Percentiles rank a stretch among this genome's conserved stretches.
phyloP scores from a whole-genome alignment of 2,888 invertebrate species.

The Amaurobius ferox region DNA sequence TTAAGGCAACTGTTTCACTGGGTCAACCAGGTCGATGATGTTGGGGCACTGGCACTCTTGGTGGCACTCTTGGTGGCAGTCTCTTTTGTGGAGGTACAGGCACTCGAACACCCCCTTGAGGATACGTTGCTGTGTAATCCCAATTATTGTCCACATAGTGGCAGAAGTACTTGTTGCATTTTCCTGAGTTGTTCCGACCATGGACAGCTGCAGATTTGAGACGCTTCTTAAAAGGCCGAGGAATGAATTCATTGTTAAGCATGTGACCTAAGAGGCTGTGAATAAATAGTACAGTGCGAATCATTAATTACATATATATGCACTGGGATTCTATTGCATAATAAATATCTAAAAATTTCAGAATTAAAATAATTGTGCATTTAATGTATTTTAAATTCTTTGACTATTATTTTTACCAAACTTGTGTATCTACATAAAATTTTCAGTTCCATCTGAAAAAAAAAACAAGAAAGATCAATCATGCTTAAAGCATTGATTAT shows the following conservation, averaged over 20 bases:
- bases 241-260: constrained; percentile 73
- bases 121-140: constrained; percentile 53
- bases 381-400: no score
- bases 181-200: constrained; percentile 63
- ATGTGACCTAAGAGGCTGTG: constrained; percentile 73
- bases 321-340: no score
- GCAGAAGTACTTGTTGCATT: constrained; percentile 66
- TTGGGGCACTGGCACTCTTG: not conserved
- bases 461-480: no score
- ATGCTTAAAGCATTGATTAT: no score
- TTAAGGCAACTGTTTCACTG: no score
- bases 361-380: no score
- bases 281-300: no score
- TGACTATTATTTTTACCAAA: no score
- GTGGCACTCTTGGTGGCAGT: not conserved
- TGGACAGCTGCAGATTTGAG: constrained; percentile 72
- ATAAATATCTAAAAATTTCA: no score
- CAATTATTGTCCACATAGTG: constrained; percentile 68
- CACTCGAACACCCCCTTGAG: not conserved
- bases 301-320: no score
- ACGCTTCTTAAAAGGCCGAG: constrained; percentile 71
- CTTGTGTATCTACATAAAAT: no score
- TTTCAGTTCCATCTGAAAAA: no score
- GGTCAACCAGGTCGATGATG: constrained; percentile 12
- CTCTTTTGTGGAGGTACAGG: not conserved